Evolutionary conservation across 2,888 invertebrate species (phyloP), one percentile per base, ranked within the genome.

Genomic region (Mesorhabditis belari): DNA sequence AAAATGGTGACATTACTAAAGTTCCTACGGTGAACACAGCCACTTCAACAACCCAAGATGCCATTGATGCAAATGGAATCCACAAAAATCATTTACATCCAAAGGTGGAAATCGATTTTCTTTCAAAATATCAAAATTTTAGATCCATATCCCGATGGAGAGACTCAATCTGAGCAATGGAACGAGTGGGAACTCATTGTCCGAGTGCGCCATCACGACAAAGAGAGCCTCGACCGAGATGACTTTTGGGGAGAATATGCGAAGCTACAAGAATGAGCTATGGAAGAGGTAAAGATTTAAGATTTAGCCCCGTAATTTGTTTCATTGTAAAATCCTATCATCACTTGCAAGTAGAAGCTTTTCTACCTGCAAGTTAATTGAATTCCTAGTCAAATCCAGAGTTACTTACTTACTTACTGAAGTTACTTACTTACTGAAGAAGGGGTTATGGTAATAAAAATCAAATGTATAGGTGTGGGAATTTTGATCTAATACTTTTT

Each of bases 221-320:
- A 25, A 54, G 54, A 54, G 26, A 25, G 26, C 25, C 24, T 24
- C 54, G 2, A 23, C 9, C 21, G 9, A 28, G 2, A 1, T 61
- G 49, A 64, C 67, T 17, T 66, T 70, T 26, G 60, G 62, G 21
- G 70, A 71, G 57, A 70, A 70, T 3, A 60, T 73, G 54, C 63
- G 68, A 60, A 58, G 65, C 35, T 71, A 66, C 56, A 66, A 69
- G 51, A 69, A 75, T 56, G 66, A 72, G 51, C 56, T 75, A 28
- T 71, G 73, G 66, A 73, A 70, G 56, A 64, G 72, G 69, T 70
- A 58, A 6, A 54, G 49, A 5, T 44, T 35, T 29, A 26, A 21
- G 29, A 19, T 21, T 24, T 12, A 25, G 28, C 25, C 19, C 27
- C 28, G 17, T 2, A 25, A 26, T 49, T 52, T 58, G 5, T 4